phyloP scores from a whole-genome alignment of 2,797 vertebrate species.

The Lithobates sylvaticus region DNA sequence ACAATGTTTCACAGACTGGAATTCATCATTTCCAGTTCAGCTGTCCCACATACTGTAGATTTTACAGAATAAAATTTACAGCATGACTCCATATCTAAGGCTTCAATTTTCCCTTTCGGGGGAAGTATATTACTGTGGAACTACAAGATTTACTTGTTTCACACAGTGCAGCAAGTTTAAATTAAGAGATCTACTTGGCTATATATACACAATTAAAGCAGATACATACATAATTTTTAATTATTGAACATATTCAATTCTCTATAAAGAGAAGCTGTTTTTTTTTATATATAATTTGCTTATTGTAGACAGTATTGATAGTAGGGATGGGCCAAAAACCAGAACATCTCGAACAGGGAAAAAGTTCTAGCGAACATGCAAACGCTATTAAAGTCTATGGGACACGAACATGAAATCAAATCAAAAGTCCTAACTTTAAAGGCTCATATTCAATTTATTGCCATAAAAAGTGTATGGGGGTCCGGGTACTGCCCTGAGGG shows the following conservation, averaged over 20 bases:
- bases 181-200: slow-evolving; percentile 3
- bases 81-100: slow-evolving; percentile 20
- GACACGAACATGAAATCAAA: no score
- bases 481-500: no score
- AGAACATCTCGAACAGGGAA: no score
- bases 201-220: slow-evolving; percentile 13
- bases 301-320: no score
- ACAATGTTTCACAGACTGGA: slow-evolving; percentile 26
- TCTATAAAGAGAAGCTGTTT: neutral
- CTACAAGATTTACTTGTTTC: slow-evolving; percentile 22
- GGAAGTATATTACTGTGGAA: slow-evolving; percentile 15
- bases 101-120: slow-evolving; percentile 22
- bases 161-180: neutral
- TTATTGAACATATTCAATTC: neutral
- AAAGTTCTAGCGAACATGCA: no score
- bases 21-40: slow-evolving; percentile 44
- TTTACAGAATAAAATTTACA: slow-evolving; percentile 40
- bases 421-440: no score
- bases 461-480: no score
- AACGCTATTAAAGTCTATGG: no score
- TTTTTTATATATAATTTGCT: no score
- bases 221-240: neutral
- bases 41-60: slow-evolving; percentile 28
- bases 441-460: no score
- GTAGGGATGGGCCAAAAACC: no score